Base-by-base conservation (phyloP, 2,113 vertebrate genomes). In the Andinoacara biseriatus region DNA sequence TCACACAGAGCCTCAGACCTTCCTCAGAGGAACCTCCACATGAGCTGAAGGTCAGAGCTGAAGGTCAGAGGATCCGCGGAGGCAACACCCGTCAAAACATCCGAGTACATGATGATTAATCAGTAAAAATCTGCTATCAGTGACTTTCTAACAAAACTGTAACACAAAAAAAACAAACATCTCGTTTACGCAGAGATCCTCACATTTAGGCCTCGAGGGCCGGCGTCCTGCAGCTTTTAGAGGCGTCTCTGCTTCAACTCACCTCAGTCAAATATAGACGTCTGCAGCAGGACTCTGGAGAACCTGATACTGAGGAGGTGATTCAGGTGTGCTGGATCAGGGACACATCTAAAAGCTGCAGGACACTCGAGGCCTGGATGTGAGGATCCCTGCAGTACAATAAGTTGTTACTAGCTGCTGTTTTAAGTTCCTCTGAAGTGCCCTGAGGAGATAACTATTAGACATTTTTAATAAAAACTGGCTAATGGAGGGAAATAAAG, bases 51-150 rank as follows among this genome's bases (percentile, higher is more conserved):
- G n/a, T n/a, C n/a, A n/a, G n/a, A n/a, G n/a, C n/a, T n/a, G n/a
- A n/a, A n/a, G n/a, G n/a, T n/a, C n/a, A n/a, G n/a, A n/a, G 96
- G 94, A 99, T 98, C 84, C 94, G 95, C 26, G 97, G 96, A 93
- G 98, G 98, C 79, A 99, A 98, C 93, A 99, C 98, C 43, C 97
- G 96, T 10, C 96, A 98, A 89, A 96, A 96, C 83, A 98, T 99
- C 98, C 40, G 98, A 99, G 82, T 96, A 96, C 81, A 97, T 97
- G 96, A 95, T 98, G 87, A 96, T 97, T 93, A 94, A 92, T 49
- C 77, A 90, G 77, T 94, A 58, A 92, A 13, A 81, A 82, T 74
- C 35, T 17, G 58, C 8, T 54, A 31, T 52, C 26, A 72, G 5
- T 52, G 26, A 17, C 31, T 72, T 72, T 43, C 13, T 8, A 58